phyloP scores from a whole-genome alignment of 2,797 vertebrate species.

The Acanthornis magna region DNA sequence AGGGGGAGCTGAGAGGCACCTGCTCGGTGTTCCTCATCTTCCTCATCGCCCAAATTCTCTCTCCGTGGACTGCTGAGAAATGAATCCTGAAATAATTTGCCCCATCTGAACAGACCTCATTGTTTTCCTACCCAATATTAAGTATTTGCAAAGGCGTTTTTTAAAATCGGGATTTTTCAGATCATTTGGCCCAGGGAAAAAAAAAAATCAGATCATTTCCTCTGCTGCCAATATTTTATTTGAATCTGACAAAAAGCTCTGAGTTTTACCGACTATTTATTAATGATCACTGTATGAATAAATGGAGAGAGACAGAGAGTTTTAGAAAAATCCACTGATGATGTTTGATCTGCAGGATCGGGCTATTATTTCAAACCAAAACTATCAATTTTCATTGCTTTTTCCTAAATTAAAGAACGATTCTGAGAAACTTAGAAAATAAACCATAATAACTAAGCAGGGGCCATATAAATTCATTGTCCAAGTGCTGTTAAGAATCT shows the following conservation, averaged over 20 bases:
- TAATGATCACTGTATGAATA: background rate
- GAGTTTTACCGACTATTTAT: background rate
- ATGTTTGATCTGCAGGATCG: background rate
- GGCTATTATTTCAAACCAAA: background rate
- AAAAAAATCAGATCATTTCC: background rate
- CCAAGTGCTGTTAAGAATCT: background rate
- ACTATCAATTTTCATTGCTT: fast-evolving
- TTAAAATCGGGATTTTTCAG: background rate
- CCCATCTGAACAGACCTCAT: background rate
- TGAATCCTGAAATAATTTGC: background rate
- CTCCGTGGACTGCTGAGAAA: background rate
- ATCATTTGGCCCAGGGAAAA: background rate
- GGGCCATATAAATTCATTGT: background rate
- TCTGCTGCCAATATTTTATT: background rate
- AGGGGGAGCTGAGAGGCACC: background rate
- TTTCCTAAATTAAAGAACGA: background rate
- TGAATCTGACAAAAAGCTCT: background rate
- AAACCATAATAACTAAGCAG: background rate
- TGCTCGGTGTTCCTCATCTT: background rate
- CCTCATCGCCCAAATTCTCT: background rate
- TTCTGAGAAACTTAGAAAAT: background rate
- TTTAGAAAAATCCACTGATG: background rate
- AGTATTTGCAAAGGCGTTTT: fast-evolving
- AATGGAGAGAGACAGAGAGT: background rate
- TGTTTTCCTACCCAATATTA: background rate